These are phyloP conservation scores for Xiphorhynchus elegans DNA, from an alignment of 2,113 vertebrate species.

Conservation along the genomic window DNA sequence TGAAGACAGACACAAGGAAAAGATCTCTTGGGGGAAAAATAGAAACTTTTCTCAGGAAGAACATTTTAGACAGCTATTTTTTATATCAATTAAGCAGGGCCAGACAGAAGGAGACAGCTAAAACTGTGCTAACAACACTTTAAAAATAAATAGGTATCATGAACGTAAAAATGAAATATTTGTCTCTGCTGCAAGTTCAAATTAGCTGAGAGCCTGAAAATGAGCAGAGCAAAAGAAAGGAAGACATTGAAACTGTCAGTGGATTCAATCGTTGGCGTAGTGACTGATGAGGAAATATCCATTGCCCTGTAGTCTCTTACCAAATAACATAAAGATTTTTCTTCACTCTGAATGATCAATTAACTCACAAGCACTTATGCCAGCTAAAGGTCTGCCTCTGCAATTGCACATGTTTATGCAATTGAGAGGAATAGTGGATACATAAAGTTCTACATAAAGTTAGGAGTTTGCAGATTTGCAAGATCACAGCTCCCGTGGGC, in stretches of 20 bases:
- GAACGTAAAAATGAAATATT: background rate
- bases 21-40: background rate
- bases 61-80: background rate
- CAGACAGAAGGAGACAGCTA: background rate
- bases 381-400: background rate
- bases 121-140: background rate
- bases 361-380: background rate
- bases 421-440: background rate
- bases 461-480: background rate
- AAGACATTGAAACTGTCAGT: background rate
- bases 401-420: background rate
- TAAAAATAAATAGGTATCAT: conserved; percentile 4
- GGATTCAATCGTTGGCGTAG: background rate
- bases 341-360: background rate
- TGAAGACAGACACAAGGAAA: background rate
- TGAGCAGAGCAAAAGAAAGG: background rate
- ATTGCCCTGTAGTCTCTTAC: background rate
- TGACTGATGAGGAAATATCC: background rate
- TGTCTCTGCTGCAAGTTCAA: background rate
- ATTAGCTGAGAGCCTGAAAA: background rate
- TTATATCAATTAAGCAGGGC: background rate
- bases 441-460: background rate
- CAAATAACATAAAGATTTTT: background rate
- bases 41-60: conserved; percentile 34
- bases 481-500: background rate